Evolutionary conservation across 2,888 invertebrate genomes (phyloP).

Genomic region (Brachyopa scutellaris): DNA sequence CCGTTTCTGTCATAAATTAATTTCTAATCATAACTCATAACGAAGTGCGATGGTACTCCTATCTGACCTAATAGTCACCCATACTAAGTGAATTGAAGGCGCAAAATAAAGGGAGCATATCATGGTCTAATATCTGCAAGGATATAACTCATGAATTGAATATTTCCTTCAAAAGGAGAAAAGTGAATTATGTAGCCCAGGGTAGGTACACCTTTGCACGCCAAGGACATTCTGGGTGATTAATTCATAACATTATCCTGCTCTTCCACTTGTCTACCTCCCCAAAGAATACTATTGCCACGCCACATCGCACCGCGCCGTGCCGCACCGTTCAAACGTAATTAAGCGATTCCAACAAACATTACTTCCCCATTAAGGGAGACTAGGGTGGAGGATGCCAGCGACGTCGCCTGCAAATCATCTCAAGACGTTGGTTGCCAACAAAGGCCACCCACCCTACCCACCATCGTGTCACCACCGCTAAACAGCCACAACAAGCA

Average conservation of each 20-base stretch:
- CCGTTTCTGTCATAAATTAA: too few relatives aligned
- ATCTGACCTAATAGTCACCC: too few relatives aligned
- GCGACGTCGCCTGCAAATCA: constrained; percentile 54
- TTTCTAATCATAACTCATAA: too few relatives aligned
- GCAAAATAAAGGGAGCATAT: neutral
- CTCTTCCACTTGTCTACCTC: constrained; percentile 59
- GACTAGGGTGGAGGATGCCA: constrained; percentile 10
- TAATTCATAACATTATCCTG: constrained; percentile 64
- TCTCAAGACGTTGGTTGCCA: constrained; percentile 60
- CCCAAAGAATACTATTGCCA: constrained; percentile 29
- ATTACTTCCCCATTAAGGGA: constrained; percentile 64
- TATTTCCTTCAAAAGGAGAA: constrained; percentile 7
- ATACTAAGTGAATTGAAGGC: neutral
- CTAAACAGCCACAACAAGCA: constrained; percentile 42
- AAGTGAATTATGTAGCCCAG: constrained; percentile 12
- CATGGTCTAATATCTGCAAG: neutral
- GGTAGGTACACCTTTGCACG: neutral
- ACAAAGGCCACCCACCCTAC: constrained; percentile 41
- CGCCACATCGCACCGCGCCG: neutral
- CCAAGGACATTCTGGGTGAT: constrained; percentile 64
- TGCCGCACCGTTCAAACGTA: constrained; percentile 40
- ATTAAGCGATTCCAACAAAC: constrained; percentile 63
- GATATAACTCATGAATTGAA: constrained; percentile 42
- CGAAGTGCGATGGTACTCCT: too few relatives aligned
- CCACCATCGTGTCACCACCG: neutral